phyloP scores from a whole-genome alignment of 2,888 invertebrate genomes.

The Dynastes hyllus region DNA sequence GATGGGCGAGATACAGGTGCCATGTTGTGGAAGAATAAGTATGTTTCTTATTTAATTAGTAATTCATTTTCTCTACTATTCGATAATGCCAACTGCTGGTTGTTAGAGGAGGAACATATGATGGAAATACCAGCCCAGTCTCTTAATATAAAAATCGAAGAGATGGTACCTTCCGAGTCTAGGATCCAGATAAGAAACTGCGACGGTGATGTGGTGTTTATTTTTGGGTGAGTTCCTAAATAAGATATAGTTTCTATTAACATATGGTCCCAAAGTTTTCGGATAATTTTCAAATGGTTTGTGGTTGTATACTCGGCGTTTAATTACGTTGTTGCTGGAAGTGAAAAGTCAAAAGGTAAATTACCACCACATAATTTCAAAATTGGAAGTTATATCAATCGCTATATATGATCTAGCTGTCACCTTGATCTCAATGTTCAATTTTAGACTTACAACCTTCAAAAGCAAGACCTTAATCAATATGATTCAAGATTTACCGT shows the following conservation, averaged over 20 bases:
- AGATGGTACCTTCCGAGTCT: conserved; percentile 72
- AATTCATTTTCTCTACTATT: background rate
- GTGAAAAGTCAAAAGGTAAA: too few species aligned
- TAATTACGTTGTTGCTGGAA: too few species aligned
- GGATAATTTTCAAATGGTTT: too few species aligned
- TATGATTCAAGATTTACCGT: too few species aligned
- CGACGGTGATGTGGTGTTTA: conserved; percentile 68
- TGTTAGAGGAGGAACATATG: conserved; percentile 60
- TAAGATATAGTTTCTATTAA: conserved; percentile 10
- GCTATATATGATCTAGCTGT: too few species aligned
- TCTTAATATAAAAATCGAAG: conserved; percentile 73
- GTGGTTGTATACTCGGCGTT: too few species aligned
- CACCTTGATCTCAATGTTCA: too few species aligned
- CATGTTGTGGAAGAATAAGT: conserved; percentile 53
- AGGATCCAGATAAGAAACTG: conserved; percentile 71
- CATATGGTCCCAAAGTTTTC: background rate
- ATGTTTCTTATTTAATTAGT: conserved; percentile 26
- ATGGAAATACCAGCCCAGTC: conserved; percentile 72
- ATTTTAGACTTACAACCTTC: too few species aligned
- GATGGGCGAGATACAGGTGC: conserved; percentile 59
- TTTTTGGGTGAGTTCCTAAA: conserved; percentile 70
- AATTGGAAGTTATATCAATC: too few species aligned
- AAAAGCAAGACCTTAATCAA: too few species aligned
- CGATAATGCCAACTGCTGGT: background rate
- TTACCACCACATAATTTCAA: too few species aligned